Conservation (phyloP, 2,797 vertebrate genomes). For the Columba guinea region DNA sequence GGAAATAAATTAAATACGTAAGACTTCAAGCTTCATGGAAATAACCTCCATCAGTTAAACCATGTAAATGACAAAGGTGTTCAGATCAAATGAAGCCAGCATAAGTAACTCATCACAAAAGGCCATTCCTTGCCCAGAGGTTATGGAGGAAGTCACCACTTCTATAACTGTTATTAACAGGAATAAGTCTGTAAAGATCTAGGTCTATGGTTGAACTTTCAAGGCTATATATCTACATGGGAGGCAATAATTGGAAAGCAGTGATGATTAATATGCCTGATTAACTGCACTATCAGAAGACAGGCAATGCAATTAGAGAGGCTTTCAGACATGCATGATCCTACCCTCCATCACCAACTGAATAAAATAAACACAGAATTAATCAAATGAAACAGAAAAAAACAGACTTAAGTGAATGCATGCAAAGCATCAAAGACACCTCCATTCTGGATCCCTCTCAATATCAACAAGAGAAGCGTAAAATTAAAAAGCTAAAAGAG, state of each 20-base stretch:
- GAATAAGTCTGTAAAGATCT: not conserved
- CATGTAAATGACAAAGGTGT: not conserved
- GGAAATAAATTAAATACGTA: not conserved
- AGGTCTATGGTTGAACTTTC: conserved; percentile 1
- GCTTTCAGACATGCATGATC: not conserved
- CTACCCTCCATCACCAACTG: not conserved
- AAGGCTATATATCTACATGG: not conserved
- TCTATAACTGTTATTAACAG: not conserved
- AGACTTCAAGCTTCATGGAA: not conserved
- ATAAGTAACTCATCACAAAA: not conserved
- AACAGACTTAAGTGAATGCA: not conserved
- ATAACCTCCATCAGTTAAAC: not conserved
- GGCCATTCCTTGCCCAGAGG: not conserved
- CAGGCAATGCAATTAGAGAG: conserved; percentile 27
- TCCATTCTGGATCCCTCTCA: not conserved
- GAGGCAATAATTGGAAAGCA: conserved; percentile 21
- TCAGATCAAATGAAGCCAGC: not conserved
- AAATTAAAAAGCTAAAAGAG: conserved; percentile 24
- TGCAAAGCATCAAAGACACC: conserved; percentile 2
- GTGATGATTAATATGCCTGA: conserved; percentile 34
- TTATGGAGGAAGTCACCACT: not conserved
- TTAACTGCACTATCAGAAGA: conserved; percentile 37
- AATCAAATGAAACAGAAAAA: conserved; percentile 29
- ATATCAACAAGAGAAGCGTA: not conserved
- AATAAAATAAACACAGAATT: conserved; percentile 28